Conservation (phyloP, 2,888 invertebrate species). For the Tenthredo amoena region DNA sequence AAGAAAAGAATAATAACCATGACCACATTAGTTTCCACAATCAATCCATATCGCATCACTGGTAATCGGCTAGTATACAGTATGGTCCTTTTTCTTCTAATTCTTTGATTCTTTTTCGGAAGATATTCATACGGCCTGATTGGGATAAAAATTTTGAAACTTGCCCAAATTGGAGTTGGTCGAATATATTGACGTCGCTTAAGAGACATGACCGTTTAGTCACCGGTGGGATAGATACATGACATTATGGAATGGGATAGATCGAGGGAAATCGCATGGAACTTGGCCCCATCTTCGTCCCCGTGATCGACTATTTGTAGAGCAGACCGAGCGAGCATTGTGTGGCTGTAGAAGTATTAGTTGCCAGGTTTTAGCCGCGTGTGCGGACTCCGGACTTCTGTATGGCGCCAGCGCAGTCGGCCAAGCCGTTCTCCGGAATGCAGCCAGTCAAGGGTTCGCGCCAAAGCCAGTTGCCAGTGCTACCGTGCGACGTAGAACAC, state of each 20-base stretch:
- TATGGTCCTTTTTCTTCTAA: background rate
- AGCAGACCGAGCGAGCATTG: constrained; percentile 27
- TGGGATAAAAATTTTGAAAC: background rate
- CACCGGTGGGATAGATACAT: background rate
- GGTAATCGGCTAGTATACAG: background rate
- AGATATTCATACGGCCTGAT: background rate
- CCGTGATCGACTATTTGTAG: constrained; percentile 47
- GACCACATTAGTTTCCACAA: background rate
- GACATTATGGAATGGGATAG: constrained; percentile 21
- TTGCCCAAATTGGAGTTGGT: background rate
- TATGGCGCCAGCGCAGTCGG: constrained; percentile 51
- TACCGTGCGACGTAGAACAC: constrained; percentile 52
- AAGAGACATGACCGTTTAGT: constrained; percentile 4
- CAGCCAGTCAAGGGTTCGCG: constrained; percentile 50
- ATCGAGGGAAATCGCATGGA: constrained; percentile 36
- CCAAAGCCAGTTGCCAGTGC: constrained; percentile 44
- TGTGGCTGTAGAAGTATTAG: constrained; percentile 43
- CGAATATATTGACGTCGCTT: background rate
- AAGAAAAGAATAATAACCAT: background rate
- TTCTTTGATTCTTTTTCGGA: background rate
- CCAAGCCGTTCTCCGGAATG: constrained; percentile 50
- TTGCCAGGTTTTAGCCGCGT: constrained; percentile 47
- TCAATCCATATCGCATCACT: background rate
- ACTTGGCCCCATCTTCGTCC: constrained; percentile 20
- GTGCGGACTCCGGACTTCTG: constrained; percentile 42